Evolutionary conservation across 2,888 invertebrate species (phyloP), one percentile per base, ranked within the genome.

Genomic region (Xylocampa areola): DNA sequence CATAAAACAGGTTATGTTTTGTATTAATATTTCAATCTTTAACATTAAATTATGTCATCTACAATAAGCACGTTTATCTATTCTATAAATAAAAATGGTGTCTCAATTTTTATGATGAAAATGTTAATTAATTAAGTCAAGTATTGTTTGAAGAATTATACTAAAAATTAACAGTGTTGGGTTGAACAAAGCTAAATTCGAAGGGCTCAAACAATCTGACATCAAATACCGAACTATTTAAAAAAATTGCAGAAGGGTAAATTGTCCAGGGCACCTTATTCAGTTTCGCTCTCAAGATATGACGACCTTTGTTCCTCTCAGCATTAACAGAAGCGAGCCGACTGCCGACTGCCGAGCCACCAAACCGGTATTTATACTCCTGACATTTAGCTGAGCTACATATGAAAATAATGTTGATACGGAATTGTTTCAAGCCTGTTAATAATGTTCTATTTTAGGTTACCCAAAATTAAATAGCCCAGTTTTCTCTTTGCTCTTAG

Each of bases 321-420:
- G 49, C 49, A 47, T 55, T 62, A 68, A 47, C 68, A 68, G 65
- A 66, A 44, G 25, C 50, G 62, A 47, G 50, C n/a, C n/a, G n/a
- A n/a, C n/a, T n/a, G n/a, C n/a, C n/a, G n/a, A n/a, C n/a, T n/a
- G n/a, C n/a, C 71, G 64, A 76, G 72, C 68, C 25, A 69, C 73
- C 68, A 68, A 59, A 65, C 75, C 48, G 63, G 68, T 80, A 82
- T 82, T 82, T 75, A 76, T 80, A 79, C 62, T 66, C 51, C 68
- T 81, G 81, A 80, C 82, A 82, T 80, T 79, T 78, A 76, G 69
- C 73, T 72, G 73, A 64, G 66, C 73, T 60, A 73, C 80, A 76
- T 71, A 79, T 76, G 70, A 78, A 76, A 78, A 77, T 76, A 76
- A 78, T 72, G 62, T 67, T 48, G 59, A 64, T 70, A 45, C 68